These are phyloP conservation scores for Eulithis testata DNA, from an alignment of 2,888 invertebrate genomes.

Conservation along the genomic window DNA sequence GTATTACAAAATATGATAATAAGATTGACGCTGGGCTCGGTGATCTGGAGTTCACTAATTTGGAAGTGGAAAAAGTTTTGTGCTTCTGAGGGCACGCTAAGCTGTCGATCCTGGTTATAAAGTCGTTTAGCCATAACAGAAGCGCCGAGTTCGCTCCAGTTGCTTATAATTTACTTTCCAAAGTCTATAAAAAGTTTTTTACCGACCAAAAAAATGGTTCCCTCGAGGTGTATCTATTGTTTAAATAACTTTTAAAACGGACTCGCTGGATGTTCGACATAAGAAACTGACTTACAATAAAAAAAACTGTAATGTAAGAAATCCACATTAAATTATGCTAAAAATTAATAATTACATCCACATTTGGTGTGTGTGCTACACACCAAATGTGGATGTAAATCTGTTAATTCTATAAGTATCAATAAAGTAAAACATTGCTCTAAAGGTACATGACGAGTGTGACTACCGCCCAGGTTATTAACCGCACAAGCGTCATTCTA, in stretches of 20 bases:
- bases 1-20: slow-evolving; percentile 14
- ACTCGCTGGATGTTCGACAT: too few relatives aligned
- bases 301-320: neutral
- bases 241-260: too few relatives aligned
- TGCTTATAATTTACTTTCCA: neutral
- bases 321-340: too few relatives aligned
- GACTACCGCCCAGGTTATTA: slow-evolving; percentile 13
- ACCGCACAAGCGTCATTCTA: slow-evolving; percentile 19
- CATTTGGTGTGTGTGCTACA: too few relatives aligned
- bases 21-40: slow-evolving; percentile 3
- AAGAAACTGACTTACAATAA: too few relatives aligned
- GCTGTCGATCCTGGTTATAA: neutral
- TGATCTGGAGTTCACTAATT: neutral
- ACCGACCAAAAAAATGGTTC: too few relatives aligned
- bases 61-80: neutral
- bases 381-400: too few relatives aligned
- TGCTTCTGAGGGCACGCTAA: neutral
- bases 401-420: too few relatives aligned
- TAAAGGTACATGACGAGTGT: neutral
- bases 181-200: neutral
- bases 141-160: neutral
- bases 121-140: neutral
- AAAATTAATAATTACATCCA: too few relatives aligned
- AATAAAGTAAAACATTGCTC: neutral
- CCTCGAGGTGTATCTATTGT: too few relatives aligned